Evolutionary conservation across 2,113 vertebrate species (phyloP), one percentile per base, ranked within the genome.

Genomic region (Nerophis lumbriciformis): DNA sequence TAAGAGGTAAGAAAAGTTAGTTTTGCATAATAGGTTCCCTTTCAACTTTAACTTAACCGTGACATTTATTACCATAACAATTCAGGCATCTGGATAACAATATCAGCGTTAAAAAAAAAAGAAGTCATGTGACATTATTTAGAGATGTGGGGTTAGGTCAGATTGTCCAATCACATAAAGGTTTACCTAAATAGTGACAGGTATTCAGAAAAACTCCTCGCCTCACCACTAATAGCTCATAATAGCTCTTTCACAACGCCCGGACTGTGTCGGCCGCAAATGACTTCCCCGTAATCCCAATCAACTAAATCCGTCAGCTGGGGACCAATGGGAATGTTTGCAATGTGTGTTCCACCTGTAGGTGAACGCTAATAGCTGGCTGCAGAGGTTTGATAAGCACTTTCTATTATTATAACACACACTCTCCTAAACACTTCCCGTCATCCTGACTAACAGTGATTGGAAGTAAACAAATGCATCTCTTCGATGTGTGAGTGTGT

Each of bases 381-480:
- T 88, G 87, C 56, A 44, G 63, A 77, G 61, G 75, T 66, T 76
- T 82, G 87, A 88, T 88, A 88, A 88, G 87, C 77, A 79, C 82
- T 87, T 85, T 79, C 84, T 77, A 88, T 87, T 88, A 86, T 62
- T 70, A 72, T 72, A 68, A 56, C 9, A 61, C 37, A 59, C 42
- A 48, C 59, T 44, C 52, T 63, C 21, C 53, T 19, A 59, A 38
- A 35, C 42, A 65, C 55, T 72, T 35, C 47, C 13, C 66, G 59
- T 65, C 63, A 37, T 36, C 54, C 57, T 48, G 73, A 85, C 77
- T 51, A 73, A 85, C 82, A 83, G 82, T 74, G 74, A 71, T 72
- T 59, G 65, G 36, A 73, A 76, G 77, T 78, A 81, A 74, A 83
- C 61, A 82, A 78, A 75, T 8, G 45, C 68, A 12, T 45, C 42